Evolutionary conservation across 2,888 invertebrate species (phyloP).

Genomic region (Andrena praecox): DNA sequence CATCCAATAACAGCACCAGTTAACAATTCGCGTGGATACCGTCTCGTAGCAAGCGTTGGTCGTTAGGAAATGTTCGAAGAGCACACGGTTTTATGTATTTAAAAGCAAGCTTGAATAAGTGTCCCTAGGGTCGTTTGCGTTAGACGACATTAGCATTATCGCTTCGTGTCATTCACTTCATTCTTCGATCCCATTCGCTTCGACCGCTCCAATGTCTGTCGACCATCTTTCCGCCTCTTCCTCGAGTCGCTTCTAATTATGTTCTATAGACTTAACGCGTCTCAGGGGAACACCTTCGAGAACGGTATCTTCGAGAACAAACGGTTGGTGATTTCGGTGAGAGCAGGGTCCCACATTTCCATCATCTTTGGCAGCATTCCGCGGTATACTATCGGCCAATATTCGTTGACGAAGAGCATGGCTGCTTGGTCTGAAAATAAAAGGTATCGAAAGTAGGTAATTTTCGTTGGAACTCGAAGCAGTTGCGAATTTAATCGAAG

Average conservation of each 20-base stretch:
- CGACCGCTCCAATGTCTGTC: too few species aligned
- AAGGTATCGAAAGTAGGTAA: not conserved
- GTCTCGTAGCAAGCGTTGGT: not conserved
- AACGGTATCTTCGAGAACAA: constrained; percentile 84
- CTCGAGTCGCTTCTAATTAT: constrained; percentile 11
- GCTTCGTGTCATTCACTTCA: not conserved
- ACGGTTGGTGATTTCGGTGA: constrained; percentile 86
- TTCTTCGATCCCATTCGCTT: not conserved
- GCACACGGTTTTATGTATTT: not conserved
- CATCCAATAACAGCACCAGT: constrained; percentile 31
- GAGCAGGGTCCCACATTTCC: constrained; percentile 86
- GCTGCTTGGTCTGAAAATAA: constrained; percentile 86
- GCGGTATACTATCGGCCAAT: constrained; percentile 87
- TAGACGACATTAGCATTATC: not conserved
- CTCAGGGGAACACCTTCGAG: constrained; percentile 78
- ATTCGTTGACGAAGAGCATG: constrained; percentile 86
- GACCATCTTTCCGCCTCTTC: not conserved
- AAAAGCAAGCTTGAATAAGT: constrained; percentile 3
- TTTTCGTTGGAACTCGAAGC: too few species aligned
- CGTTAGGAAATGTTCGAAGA: not conserved
- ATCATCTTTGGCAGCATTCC: constrained; percentile 87
- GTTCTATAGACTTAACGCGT: not conserved
- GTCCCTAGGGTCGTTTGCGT: constrained; percentile 1
- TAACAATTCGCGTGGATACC: constrained; percentile 4
- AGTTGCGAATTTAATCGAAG: too few species aligned